Conservation (phyloP, 2,888 invertebrate species). For the Hedya salicella region DNA sequence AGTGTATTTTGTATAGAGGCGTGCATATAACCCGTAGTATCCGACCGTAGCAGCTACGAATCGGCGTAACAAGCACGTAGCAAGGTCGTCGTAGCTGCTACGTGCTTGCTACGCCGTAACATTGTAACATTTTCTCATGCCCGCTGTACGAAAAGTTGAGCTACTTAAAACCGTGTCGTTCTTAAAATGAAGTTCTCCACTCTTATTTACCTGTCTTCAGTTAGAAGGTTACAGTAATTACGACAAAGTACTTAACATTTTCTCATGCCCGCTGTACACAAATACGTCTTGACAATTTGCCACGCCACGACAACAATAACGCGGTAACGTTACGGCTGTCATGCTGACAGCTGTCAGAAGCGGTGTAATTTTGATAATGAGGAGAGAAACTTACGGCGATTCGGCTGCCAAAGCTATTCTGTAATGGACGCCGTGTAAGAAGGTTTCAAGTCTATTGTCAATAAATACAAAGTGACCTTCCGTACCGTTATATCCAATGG, state of each 20-base stretch:
- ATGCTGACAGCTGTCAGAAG: background rate
- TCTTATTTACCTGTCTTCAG: too few relatives aligned
- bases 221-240: too few relatives aligned
- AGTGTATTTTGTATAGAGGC: too few relatives aligned
- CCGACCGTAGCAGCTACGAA: constrained; percentile 37
- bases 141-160: too few relatives aligned
- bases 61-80: constrained; percentile 21
- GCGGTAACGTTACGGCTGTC: background rate
- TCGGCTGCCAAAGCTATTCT: background rate
- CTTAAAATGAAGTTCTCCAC: too few relatives aligned
- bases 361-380: constrained; percentile 12
- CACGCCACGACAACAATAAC: constrained; percentile 3
- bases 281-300: constrained; percentile 7
- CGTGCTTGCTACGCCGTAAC: too few relatives aligned
- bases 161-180: too few relatives aligned
- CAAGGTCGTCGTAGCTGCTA: background rate
- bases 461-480: too few relatives aligned
- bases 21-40: background rate
- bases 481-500: too few relatives aligned
- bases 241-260: too few relatives aligned
- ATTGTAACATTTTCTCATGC: too few relatives aligned
- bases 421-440: background rate
- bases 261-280: background rate
- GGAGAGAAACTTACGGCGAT: background rate
- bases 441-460: background rate